Percentiles rank a stretch among this genome's conserved stretches.
Evolutionary conservation across 1,140 invertebrate genomes (phyloP).

Genomic region (Hylyphantes graminicola): DNA sequence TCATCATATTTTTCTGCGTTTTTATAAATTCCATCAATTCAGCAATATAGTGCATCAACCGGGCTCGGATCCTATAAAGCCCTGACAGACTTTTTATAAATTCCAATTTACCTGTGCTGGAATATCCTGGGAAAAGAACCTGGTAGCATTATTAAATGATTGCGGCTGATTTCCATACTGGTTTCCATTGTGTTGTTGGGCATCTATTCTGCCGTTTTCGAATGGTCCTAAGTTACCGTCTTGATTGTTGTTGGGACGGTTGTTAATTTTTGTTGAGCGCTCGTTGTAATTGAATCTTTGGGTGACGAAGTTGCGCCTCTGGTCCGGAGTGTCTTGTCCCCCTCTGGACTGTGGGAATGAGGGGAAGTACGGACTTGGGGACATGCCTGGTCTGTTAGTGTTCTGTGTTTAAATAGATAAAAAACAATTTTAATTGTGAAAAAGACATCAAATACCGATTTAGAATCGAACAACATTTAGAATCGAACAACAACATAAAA

Average conservation of each 20-base stretch:
- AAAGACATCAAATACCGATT: not conserved
- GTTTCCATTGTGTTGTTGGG: not conserved
- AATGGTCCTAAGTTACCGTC: not conserved
- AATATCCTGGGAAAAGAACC: conserved; percentile 1
- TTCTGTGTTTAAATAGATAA: not conserved
- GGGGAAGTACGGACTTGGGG: not conserved
- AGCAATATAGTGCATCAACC: too few relatives aligned
- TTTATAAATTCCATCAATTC: too few relatives aligned
- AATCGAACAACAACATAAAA: not conserved
- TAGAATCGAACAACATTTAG: not conserved
- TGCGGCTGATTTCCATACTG: not conserved
- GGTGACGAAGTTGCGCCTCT: conserved; percentile 6
- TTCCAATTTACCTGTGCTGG: not conserved
- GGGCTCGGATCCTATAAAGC: too few relatives aligned
- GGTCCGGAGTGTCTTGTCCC: conserved; percentile 3
- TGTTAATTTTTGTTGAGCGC: not conserved
- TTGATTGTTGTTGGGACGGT: not conserved
- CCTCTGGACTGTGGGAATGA: conserved; percentile 12
- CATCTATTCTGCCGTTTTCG: conserved; percentile 4
- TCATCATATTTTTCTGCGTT: too few relatives aligned
- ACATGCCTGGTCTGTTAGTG: not conserved
- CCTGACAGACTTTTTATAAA: too few relatives aligned
- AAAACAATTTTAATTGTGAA: not conserved
- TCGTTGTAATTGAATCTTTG: conserved; percentile 35
- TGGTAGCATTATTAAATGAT: conserved; percentile 7